phyloP scores from a whole-genome alignment of 2,113 vertebrate genomes.

The Rhegmatorhina hoffmannsi region DNA sequence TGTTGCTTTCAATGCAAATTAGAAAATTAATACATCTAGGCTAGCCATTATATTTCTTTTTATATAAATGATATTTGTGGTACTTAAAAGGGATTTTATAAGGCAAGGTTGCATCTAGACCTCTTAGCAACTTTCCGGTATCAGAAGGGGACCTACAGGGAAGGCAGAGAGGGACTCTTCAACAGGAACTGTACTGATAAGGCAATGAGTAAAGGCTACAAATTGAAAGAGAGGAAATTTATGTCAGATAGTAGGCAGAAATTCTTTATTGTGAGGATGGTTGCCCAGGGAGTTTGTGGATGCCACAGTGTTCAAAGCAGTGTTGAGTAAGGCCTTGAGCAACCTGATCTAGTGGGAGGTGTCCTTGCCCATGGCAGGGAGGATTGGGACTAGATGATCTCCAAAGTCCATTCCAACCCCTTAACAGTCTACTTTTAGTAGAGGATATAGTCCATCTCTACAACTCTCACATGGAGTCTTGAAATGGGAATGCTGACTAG shows the following conservation, averaged over 20 bases:
- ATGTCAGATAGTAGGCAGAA: background rate
- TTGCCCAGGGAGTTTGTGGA: background rate
- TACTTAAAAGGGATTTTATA: background rate
- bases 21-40: background rate
- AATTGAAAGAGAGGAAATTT: background rate
- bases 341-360: background rate
- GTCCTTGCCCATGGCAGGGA: background rate
- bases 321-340: background rate
- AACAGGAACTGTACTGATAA: background rate
- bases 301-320: background rate
- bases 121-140: background rate
- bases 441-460: background rate
- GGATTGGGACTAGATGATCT: background rate
- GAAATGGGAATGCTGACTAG: background rate
- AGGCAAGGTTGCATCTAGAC: rapidly evolving
- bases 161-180: background rate
- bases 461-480: background rate
- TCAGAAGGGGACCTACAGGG: background rate
- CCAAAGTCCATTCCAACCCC: background rate
- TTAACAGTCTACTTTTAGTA: background rate
- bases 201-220: background rate
- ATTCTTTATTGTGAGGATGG: background rate
- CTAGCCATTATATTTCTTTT: background rate
- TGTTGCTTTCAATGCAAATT: background rate
- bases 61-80: background rate